Evolutionary conservation across 1,140 invertebrate genomes (phyloP), one percentile per base, ranked within the genome.

Genomic region (Popillia japonica): DNA sequence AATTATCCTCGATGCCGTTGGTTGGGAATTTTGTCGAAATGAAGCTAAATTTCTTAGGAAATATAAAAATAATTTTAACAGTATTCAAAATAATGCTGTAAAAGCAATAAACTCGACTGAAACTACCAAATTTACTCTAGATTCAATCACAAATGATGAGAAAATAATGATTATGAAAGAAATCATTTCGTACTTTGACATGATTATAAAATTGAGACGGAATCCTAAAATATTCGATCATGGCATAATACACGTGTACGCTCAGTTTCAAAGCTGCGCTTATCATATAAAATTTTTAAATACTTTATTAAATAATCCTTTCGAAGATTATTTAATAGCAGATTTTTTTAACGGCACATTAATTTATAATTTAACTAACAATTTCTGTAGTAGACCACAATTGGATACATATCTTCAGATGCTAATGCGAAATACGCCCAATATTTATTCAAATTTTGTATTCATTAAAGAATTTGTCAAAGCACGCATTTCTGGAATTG

Each of bases 341-440:
- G 88, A 90, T 80, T 87, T 91, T 72, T 94, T 89, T 80, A 92
- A 94, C 87, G 93, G 94, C 0, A 92, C 92, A 7, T 91, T 94
- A 83, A 81, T 93, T 3, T 95, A 95, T 81, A 94, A 95, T 88
- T 86, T 94, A 20, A 80, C 77, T n/a, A 68, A 34, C 23, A 82
- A 84, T 82, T 81, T 85, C 10, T 78, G 55, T 48, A 84, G 80
- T 79, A 48, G 82, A 42, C 78, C 20, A n/a, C 77, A 83, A 78
- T 20, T 83, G 55, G 78, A 82, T 27, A 41, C 34, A n/a, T 82
- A 82, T 59, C 27, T 84, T 3, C 72, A 73, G 40, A 75, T 75
- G 6, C 78, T 82, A 72, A 80, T 83, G 59, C 77, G 76, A 78
- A 73, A 75, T 74, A 75, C 77, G 48, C 79, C 78, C 2, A 48